Evolutionary conservation across 2,113 vertebrate genomes (phyloP).

Genomic region (Thalassarche chlororhynchos): DNA sequence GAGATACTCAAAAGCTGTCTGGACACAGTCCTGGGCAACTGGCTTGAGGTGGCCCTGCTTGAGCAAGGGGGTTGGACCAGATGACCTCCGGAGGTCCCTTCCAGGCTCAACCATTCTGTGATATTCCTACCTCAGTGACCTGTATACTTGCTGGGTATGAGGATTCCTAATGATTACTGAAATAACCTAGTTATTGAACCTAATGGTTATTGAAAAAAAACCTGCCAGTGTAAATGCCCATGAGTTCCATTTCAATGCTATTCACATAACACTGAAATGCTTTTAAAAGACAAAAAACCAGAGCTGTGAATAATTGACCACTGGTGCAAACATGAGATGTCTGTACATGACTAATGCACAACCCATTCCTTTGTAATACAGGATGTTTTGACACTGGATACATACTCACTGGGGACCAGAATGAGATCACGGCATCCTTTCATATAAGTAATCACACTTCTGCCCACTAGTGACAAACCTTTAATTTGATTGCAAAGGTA

Average conservation of each 20-base stretch:
- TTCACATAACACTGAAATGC: neutral
- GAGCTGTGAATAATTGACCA: neutral
- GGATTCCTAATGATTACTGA: neutral
- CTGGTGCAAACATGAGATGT: neutral
- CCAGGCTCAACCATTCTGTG: neutral
- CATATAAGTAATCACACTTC: neutral
- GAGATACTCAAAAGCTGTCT: neutral
- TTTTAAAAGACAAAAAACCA: neutral
- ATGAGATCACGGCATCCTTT: neutral
- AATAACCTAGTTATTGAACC: neutral
- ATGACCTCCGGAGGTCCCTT: neutral
- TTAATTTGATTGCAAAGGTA: neutral
- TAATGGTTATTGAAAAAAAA: neutral
- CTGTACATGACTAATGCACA: neutral
- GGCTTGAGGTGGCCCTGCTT: neutral
- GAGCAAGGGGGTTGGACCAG: neutral
- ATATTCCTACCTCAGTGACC: neutral
- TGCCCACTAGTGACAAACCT: neutral
- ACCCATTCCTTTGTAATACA: neutral
- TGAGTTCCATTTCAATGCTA: neutral
- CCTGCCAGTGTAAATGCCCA: neutral
- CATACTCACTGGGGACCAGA: neutral
- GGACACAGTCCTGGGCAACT: neutral
- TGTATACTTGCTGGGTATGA: neutral
- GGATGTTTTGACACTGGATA: neutral